Evolutionary conservation across 2,113 vertebrate genomes (phyloP).

Genomic region (Campylomormyrus numenius): DNA sequence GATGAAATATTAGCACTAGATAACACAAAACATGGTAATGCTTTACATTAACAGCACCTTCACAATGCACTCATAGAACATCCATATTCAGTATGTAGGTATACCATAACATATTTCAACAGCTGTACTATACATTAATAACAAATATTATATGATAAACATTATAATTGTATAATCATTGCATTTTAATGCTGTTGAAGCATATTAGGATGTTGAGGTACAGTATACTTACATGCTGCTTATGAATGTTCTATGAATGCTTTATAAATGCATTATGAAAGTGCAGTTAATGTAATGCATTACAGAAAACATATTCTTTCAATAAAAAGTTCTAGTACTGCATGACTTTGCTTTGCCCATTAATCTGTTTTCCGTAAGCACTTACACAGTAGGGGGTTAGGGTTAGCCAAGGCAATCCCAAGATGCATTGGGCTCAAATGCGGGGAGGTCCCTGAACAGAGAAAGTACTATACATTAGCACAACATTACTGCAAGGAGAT

Average conservation of each 20-base stretch:
- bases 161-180: background rate
- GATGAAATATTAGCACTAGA: background rate
- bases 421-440: background rate
- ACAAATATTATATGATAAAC: background rate
- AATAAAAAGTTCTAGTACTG: background rate
- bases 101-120: background rate
- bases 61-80: background rate
- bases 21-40: background rate
- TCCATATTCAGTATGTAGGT: background rate
- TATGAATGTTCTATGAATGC: background rate
- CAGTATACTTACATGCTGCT: background rate
- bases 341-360: background rate
- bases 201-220: background rate
- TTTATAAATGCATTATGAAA: background rate
- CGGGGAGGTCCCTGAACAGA: background rate
- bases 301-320: background rate
- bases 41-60: background rate
- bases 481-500: background rate
- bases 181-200: background rate
- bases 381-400: background rate
- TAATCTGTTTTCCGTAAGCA: background rate
- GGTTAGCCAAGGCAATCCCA: background rate
- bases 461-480: background rate
- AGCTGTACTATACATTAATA: background rate
- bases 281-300: background rate